Base-by-base conservation (phyloP, 1,140 invertebrate species). In the Phortica variegata region DNA sequence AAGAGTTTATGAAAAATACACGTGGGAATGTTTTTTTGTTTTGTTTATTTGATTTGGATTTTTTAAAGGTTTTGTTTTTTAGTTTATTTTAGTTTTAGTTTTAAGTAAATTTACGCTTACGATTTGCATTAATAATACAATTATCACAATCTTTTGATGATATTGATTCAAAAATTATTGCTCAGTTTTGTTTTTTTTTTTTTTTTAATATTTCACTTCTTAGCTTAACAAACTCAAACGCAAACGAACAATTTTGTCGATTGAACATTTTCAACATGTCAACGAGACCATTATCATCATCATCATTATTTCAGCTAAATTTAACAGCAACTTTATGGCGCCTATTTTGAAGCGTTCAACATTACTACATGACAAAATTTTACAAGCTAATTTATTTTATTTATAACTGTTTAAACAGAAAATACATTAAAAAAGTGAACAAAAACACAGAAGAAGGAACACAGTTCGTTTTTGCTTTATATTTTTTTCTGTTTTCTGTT, bases 121-220 rank as follows among this genome's bases (percentile, higher is more conserved):
- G 54, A 6, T 26, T 68, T 66, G 63, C 57, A 62, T 63, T 60
- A 68, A 68, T 69, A 58, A 68, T 68, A 68, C 60, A 63, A 60
- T 60, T 68, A 68, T 68, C 63, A 68, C 63, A 68, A 69, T 69
- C 63, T 54, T 63, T 68, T 68, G 63, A 68, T 68, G 63, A 66
- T 66, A 32, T 36, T 36, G 18, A 38, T 16, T 38, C 15, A 19
- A 12, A 38, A 17, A 47, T 37, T 47, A 36, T 19, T 42, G 39
- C 29, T 23, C 20, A 32, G 31, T 50, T 50, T 7, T 26, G 7
- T 39, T 42, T 18, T 2, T 32, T 49, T 49, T 12, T 8, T 19
- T 46, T 45, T 21, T 12, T 44, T 36, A 29, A 29, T 29, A 29
- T 29, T 29, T 29, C 12, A 7, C 6, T 17, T 36, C 17, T n/a